A percentile compares a stretch with the other conserved stretches of the same genome.
Evolutionary conservation across 2,888 invertebrate species (phyloP).

Genomic region (Tetropium fuscum): DNA sequence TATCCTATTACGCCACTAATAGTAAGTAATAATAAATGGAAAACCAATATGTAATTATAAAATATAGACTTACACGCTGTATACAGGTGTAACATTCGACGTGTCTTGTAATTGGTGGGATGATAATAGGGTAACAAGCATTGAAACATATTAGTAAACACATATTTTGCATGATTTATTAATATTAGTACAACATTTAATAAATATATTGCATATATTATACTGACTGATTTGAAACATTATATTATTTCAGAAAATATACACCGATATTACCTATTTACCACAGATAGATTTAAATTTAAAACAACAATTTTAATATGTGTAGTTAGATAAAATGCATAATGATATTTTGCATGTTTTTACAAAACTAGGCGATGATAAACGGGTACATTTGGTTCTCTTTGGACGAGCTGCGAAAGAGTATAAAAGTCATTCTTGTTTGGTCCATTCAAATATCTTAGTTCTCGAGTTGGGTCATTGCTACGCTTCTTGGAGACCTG

Average conservation of each 20-base stretch:
- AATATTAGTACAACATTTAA: slow-evolving; percentile 40
- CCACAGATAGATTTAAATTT: slow-evolving; percentile 25
- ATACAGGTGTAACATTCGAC: background rate
- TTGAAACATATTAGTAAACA: slow-evolving; percentile 17
- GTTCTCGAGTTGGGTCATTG: slow-evolving; percentile 63
- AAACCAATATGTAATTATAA: no score
- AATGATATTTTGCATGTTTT: slow-evolving; percentile 45
- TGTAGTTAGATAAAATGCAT: slow-evolving; percentile 23
- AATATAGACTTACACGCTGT: background rate
- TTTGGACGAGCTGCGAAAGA: slow-evolving; percentile 69
- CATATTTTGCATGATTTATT: slow-evolving; percentile 25
- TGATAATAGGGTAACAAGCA: background rate
- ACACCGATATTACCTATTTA: slow-evolving; percentile 37
- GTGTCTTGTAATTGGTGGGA: background rate
- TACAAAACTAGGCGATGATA: slow-evolving; percentile 74
- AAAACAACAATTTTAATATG: slow-evolving; percentile 22
- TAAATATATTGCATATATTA: slow-evolving; percentile 56
- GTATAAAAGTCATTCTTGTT: slow-evolving; percentile 72
- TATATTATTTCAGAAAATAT: slow-evolving; percentile 50
- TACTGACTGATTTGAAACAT: slow-evolving; percentile 59
- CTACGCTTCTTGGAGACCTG: slow-evolving; percentile 70
- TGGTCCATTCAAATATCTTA: slow-evolving; percentile 61
- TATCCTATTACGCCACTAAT: background rate
- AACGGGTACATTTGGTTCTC: slow-evolving; percentile 71
- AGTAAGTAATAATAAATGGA: no score